A percentile compares a stretch with the other conserved stretches of the same genome.
phyloP scores from a whole-genome alignment of 1,140 invertebrate genomes.

The Musca domestica region DNA sequence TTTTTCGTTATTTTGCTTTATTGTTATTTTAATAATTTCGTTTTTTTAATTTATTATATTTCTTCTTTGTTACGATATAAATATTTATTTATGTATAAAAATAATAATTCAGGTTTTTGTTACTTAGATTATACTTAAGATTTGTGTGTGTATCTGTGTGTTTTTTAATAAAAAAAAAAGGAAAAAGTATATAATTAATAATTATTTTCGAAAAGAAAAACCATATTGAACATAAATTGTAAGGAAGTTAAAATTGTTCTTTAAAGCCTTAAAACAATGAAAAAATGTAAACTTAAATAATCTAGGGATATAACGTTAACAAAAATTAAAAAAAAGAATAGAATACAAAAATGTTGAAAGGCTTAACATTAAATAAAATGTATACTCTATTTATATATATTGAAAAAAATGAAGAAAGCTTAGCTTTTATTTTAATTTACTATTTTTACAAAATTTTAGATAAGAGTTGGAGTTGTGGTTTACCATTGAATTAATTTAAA shows the following conservation, averaged over 20 bases:
- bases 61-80: too few relatives aligned
- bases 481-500: too few relatives aligned
- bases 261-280: neutral
- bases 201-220: too few relatives aligned
- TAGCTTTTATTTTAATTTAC: too few relatives aligned
- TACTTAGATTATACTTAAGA: neutral
- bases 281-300: neutral
- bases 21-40: conserved; percentile 3
- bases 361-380: too few relatives aligned
- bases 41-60: conserved; percentile 6
- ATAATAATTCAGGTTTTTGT: neutral
- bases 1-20: neutral
- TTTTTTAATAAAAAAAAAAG: neutral
- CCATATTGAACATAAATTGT: neutral
- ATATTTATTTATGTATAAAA: too few relatives aligned
- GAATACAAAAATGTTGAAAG: too few relatives aligned
- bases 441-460: too few relatives aligned
- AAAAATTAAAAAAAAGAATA: neutral
- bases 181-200: neutral
- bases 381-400: too few relatives aligned
- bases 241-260: neutral
- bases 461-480: too few relatives aligned
- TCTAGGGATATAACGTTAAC: neutral
- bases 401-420: too few relatives aligned
- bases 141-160: neutral